Conservation (phyloP, 2,797 vertebrate species). For the Rhinoraja longicauda region DNA sequence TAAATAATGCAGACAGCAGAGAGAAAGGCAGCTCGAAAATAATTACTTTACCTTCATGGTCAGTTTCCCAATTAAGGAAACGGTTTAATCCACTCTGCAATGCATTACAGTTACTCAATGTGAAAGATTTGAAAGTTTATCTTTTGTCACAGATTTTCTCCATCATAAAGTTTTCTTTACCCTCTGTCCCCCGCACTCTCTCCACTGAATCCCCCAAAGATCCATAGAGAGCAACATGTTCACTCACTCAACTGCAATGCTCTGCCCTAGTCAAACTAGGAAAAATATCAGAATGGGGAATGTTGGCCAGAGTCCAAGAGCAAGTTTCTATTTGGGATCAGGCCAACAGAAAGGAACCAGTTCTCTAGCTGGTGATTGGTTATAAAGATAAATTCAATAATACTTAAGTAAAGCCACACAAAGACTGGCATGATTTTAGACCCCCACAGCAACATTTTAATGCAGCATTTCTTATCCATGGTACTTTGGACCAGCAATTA, state of each 20-base stretch:
- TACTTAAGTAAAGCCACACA: not conserved
- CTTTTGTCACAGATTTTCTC: not conserved
- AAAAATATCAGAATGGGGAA: not conserved
- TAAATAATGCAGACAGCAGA: not conserved
- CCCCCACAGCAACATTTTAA: too few relatives aligned
- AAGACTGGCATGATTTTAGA: not conserved
- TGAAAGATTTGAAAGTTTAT: not conserved
- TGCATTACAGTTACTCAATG: not conserved
- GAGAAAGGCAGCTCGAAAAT: not conserved
- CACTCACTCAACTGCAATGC: not conserved
- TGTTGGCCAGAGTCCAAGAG: not conserved
- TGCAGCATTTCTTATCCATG: not conserved
- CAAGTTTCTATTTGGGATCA: not conserved
- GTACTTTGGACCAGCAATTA: not conserved
- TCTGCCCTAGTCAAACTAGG: not conserved
- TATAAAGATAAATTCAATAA: not conserved
- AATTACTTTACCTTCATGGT: not conserved
- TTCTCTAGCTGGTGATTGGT: not conserved
- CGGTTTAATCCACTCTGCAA: not conserved
- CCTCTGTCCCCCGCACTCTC: too few relatives aligned
- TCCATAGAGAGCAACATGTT: not conserved
- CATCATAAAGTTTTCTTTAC: not conserved
- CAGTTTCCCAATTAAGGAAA: not conserved
- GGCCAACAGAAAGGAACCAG: not conserved
- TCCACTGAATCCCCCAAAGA: too few relatives aligned